Base-by-base conservation (phyloP, 2,888 invertebrate species). In the Acrocyrtus sp. region DNA sequence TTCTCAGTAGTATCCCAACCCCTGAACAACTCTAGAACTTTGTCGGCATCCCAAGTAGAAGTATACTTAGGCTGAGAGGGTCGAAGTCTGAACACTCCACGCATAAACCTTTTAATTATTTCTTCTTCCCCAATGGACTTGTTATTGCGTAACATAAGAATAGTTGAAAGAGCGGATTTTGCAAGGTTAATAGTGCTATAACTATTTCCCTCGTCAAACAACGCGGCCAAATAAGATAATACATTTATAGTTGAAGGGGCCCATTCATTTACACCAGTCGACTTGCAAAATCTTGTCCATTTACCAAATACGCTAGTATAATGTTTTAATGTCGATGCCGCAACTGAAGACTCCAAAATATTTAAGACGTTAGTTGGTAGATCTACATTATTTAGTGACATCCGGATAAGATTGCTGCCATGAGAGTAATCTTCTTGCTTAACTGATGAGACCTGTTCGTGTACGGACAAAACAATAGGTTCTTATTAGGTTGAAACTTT, bases 151-250 rank as follows among this genome's bases (percentile, higher is more conserved):
- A 26, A 24, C 0, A 3, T 12, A 15, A 63, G 19, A 3, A 63
- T 51, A 3, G 67, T 43, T 10, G 78, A 76, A 0, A 78, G 6
- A 0, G 72, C 72, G 0, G 76, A 73, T n/a, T 76, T 57, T 10
- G 47, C 34, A 1, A 51, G 39, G 41, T 76, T 76, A 3, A 78
- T 21, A 12, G 45, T 57, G 17, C 63, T 70, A 17, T 76, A 78
- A 15, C 68, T 26, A 5, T 22, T 15, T 12, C 70, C 70, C 1
- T 45, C 15, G 2, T 62, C 53, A 29, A 47, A 67, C n/a, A 65
- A 15, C 3, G 1, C 3, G 12, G 54, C 34, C 24, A 78, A 47
- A 57, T 47, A 76, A 10, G 3, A 22, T 1, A 70, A 19, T 19
- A 74, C 39, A 1, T 8, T 1, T 0, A 12, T 15, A 21, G 65